Percentiles rank a stretch among this genome's conserved stretches.
Evolutionary conservation across 2,113 vertebrate genomes (phyloP).

Genomic region (Pogonocichla stellata): DNA sequence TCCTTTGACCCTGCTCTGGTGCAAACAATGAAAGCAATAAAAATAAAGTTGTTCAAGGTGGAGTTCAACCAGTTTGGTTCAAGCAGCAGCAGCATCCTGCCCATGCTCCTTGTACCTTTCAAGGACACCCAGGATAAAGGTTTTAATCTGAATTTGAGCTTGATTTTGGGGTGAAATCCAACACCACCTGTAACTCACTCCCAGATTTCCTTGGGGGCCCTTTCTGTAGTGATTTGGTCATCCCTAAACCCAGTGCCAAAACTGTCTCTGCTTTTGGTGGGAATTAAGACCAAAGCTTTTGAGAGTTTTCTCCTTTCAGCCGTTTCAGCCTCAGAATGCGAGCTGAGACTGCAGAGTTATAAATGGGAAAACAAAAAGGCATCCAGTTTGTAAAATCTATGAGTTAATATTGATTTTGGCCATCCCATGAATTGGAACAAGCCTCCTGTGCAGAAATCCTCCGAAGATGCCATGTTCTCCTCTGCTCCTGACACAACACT

Average conservation of each 20-base stretch:
- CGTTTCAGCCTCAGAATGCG: fast-evolving
- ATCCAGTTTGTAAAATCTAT: conserved; percentile 16
- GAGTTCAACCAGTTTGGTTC: not conserved
- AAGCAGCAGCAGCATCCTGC: not conserved
- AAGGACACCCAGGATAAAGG: not conserved
- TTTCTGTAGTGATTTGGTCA: not conserved
- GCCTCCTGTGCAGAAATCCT: not conserved
- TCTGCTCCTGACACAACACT: not conserved
- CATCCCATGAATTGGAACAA: conserved; percentile 3
- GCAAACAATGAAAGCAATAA: not conserved
- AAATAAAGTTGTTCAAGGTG: not conserved
- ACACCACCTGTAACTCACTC: not conserved
- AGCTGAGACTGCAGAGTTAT: not conserved
- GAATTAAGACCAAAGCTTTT: not conserved
- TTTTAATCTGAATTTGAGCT: not conserved
- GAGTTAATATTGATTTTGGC: not conserved
- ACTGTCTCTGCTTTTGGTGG: not conserved
- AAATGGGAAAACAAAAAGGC: not conserved
- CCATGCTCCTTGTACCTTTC: not conserved
- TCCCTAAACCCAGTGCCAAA: not conserved
- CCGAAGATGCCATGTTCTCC: not conserved
- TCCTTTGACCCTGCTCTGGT: not conserved
- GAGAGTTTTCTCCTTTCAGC: not conserved
- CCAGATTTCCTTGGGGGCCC: not conserved
- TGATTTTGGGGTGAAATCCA: not conserved